These are phyloP conservation scores for Muschampia staudingeri DNA, from an alignment of 2,888 invertebrate genomes.

Conservation along the genomic window DNA sequence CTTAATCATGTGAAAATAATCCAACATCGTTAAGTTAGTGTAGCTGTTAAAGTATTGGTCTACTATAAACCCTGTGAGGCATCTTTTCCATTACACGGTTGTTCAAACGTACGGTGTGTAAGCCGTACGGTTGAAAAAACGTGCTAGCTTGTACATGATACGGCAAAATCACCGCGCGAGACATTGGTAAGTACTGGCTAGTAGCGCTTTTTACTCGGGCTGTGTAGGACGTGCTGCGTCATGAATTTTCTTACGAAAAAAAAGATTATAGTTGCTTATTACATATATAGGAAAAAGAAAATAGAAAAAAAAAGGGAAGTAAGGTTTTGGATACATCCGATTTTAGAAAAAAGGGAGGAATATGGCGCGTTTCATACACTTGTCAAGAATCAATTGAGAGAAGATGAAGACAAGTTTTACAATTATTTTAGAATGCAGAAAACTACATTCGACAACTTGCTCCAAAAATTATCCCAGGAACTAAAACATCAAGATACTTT, in stretches of 20 bases:
- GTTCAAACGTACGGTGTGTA: constrained; percentile 19
- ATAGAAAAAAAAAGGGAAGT: constrained; percentile 20
- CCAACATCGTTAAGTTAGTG: too few relatives aligned
- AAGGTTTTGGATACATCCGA: constrained; percentile 23
- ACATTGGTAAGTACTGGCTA: constrained; percentile 23
- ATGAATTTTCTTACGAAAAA: constrained; percentile 23
- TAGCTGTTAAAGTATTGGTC: too few relatives aligned
- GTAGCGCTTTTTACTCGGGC: constrained; percentile 23
- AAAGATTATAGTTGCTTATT: constrained; percentile 21
- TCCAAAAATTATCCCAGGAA: constrained; percentile 61
- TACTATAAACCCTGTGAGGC: too few relatives aligned
- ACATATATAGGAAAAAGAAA: constrained; percentile 21
- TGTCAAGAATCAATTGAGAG: constrained; percentile 21
- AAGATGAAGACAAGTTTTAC: constrained; percentile 23
- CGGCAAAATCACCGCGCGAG: constrained; percentile 23
- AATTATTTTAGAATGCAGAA: constrained; percentile 53
- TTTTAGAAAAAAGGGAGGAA: constrained; percentile 23
- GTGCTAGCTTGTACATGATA: constrained; percentile 23
- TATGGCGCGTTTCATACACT: constrained; percentile 23
- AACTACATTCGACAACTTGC: constrained; percentile 62
- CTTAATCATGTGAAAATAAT: too few relatives aligned
- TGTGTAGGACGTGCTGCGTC: constrained; percentile 23
- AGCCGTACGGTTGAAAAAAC: constrained; percentile 23
- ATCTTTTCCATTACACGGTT: constrained; percentile 17
- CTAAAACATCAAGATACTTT: constrained; percentile 64